A percentile compares a stretch with the other conserved stretches of the same genome.
Conservation (phyloP, 2,888 invertebrate genomes). For the Sinohyriopsis cumingii region DNA sequence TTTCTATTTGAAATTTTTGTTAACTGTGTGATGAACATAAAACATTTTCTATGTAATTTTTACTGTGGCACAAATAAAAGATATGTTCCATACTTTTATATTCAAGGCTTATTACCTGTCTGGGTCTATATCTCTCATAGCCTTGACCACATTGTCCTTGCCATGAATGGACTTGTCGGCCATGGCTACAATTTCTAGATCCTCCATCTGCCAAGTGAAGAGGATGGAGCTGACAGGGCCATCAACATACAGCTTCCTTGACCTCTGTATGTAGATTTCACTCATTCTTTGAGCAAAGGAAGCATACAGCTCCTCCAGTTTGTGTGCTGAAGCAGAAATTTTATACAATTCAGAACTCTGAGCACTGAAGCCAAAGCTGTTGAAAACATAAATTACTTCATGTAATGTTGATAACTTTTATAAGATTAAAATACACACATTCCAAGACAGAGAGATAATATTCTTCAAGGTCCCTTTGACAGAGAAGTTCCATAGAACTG, state of each 20-base stretch:
- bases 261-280: constrained; percentile 95
- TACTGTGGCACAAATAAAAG: not conserved
- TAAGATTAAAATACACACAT: too few relatives aligned
- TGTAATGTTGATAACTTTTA: too few relatives aligned
- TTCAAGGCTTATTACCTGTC: constrained; percentile 76
- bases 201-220: constrained; percentile 88
- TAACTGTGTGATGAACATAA: not conserved
- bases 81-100: too few relatives aligned
- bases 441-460: too few relatives aligned
- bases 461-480: too few relatives aligned
- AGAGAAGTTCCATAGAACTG: too few relatives aligned
- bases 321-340: constrained; percentile 65
- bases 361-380: too few relatives aligned
- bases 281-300: constrained; percentile 92
- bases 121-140: constrained; percentile 86
- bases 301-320: constrained; percentile 86
- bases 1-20: not conserved
- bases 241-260: constrained; percentile 81
- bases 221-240: constrained; percentile 80
- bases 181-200: constrained; percentile 83
- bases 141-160: constrained; percentile 80
- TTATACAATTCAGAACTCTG: too few relatives aligned
- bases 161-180: constrained; percentile 93
- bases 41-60: not conserved
- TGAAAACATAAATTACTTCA: too few relatives aligned